Percentiles rank a stretch among this genome's conserved stretches.
phyloP scores from a whole-genome alignment of 1,140 invertebrate species.

The Oryzaephilus surinamensis region DNA sequence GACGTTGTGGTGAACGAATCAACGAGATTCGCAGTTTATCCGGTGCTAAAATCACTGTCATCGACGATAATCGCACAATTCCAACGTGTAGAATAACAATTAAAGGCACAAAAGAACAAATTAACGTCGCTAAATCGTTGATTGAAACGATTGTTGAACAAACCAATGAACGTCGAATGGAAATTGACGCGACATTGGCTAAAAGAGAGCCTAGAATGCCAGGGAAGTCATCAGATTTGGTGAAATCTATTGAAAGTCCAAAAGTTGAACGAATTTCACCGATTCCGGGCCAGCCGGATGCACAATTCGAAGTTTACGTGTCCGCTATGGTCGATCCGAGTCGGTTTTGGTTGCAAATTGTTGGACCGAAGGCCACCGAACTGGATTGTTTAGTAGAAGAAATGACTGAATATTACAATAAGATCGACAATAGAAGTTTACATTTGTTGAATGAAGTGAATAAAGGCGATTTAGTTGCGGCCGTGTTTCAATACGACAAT shows the following conservation, averaged over 20 bases:
- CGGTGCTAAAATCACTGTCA: constrained; percentile 50
- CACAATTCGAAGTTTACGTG: constrained; percentile 67
- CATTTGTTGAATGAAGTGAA: constrained; percentile 47
- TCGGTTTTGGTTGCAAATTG: constrained; percentile 75
- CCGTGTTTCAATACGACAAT: constrained; percentile 60
- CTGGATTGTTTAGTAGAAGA: constrained; percentile 61
- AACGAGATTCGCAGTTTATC: constrained; percentile 53
- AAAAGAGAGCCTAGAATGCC: constrained; percentile 41
- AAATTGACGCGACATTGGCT: constrained; percentile 39
- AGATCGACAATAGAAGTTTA: constrained; percentile 46
- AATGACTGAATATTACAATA: constrained; percentile 68
- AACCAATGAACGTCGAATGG: constrained; percentile 37
- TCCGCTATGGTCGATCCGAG: constrained; percentile 67
- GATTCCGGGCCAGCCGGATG: constrained; percentile 37
- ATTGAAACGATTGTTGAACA: constrained; percentile 51
- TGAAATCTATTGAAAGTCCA: constrained; percentile 29
- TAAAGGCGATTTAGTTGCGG: constrained; percentile 66
- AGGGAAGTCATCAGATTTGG: constrained; percentile 23
- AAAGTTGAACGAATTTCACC: constrained; percentile 25
- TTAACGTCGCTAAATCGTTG: constrained; percentile 42
- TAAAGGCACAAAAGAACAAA: constrained; percentile 42
- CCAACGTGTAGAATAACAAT: constrained; percentile 31
- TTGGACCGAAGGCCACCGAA: constrained; percentile 54
- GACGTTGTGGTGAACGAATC: constrained; percentile 55
- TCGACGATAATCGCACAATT: constrained; percentile 19